Base-by-base conservation (phyloP, 2,113 vertebrate genomes). In the Calyptommatus sinebrachiatus region DNA sequence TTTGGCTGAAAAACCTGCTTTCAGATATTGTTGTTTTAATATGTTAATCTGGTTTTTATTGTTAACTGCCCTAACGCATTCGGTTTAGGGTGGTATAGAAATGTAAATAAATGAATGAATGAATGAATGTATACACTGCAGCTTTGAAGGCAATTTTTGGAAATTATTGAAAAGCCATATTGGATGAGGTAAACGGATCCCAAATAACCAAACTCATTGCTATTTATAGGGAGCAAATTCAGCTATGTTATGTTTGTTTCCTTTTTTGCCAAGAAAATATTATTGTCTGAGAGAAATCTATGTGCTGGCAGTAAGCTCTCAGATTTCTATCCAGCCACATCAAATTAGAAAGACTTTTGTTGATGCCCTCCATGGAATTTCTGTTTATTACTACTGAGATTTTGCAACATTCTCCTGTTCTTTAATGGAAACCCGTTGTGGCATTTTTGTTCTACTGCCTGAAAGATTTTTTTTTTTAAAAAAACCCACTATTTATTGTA, bases 311-410 rank as follows among this genome's bases (percentile, higher is more conserved):
- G n/a, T 24, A 61, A 35, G 41, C 57, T 10, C 21, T 57, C 29
- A 46, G 60, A 65, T 26, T 18, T 24, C n/a, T 8, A 50, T 26
- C n/a, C 8, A 16, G 12, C 61, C 48, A 35, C 5, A n/a, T 29
- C 29, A 45, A 46, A 79, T 10, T n/a, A 61, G 20, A 11, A 5
- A 29, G 26, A 21, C 50, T 10, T n/a, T 7, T 29, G n/a, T 8
- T 48, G 57, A 41, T 24, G 5, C 61, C 53, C 14, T 29, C 12
- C 1, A 6, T 22, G 72, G 45, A 21, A 75, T 80, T 81, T 80
- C 65, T 81, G 87, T 84, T 75, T 85, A 41, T 75, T 79, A 73
- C 68, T 83, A 53, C 5, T 62, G 84, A 76, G 79, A 72, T 61
- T 82, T 31, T 22, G 46, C 18, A 77, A 86, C 48, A 85, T 31